Conservation (phyloP, 2,113 vertebrate genomes). For the Cheirogaleus medius region DNA sequence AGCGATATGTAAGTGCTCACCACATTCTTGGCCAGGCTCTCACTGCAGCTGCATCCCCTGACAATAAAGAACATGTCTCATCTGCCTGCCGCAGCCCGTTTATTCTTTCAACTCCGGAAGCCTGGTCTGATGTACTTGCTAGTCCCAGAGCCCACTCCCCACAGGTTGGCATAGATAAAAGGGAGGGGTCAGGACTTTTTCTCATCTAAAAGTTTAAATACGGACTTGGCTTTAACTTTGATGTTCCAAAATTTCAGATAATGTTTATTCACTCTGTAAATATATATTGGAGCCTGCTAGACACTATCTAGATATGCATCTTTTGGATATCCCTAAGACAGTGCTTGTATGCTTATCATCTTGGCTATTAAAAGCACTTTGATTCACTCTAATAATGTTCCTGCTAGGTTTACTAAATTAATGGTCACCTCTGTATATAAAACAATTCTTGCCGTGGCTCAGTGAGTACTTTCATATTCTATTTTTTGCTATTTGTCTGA, state of each 20-base stretch:
- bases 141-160: too few species aligned
- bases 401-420: not conserved
- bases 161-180: not conserved
- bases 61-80: too few species aligned
- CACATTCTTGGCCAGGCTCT: too few species aligned
- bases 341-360: not conserved
- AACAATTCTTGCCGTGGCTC: not conserved
- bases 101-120: too few species aligned
- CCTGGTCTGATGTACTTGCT: too few species aligned
- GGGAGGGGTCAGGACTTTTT: not conserved
- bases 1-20: too few species aligned
- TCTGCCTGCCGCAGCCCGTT: too few species aligned
- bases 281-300: not conserved
- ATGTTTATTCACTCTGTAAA: not conserved
- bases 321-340: not conserved
- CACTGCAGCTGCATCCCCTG: too few species aligned
- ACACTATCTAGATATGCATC: not conserved
- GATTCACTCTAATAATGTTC: not conserved
- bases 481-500: not conserved
- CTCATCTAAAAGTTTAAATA: not conserved
- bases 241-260: not conserved
- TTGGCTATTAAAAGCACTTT: not conserved
- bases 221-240: not conserved
- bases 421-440: not conserved
- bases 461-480: not conserved